These are phyloP conservation scores for Phrynosoma blainvillii DNA, from an alignment of 2,113 vertebrate genomes.

Conservation along the genomic window DNA sequence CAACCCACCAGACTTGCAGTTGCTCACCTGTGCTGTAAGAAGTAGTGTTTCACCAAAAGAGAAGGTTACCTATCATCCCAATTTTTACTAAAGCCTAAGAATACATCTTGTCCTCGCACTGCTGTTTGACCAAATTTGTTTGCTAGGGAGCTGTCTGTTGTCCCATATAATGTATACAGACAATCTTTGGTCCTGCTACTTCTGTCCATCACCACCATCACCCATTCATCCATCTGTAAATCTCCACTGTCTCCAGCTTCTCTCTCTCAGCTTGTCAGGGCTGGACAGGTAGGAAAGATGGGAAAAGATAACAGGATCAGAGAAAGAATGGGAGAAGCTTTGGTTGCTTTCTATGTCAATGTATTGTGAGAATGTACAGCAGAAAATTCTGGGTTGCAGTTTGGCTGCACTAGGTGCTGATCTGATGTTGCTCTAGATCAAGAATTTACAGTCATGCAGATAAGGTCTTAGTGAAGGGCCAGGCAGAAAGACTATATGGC, in stretches of 20 bases:
- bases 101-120: too few species aligned
- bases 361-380: not conserved
- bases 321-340: not conserved
- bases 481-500: not conserved
- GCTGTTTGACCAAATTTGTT: not conserved
- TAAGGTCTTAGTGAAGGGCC: not conserved
- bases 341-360: not conserved
- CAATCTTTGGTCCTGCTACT: not conserved
- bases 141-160: slow-evolving; percentile 1
- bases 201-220: too few species aligned
- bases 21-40: not conserved
- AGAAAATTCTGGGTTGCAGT: not conserved
- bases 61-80: not conserved
- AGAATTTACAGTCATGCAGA: not conserved
- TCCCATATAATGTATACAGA: not conserved
- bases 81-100: not conserved
- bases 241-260: not conserved
- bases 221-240: not conserved
- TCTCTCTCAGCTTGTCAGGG: not conserved
- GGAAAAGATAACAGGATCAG: not conserved
- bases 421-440: not conserved
- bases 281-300: not conserved
- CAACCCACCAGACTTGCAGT: too few species aligned
- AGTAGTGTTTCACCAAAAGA: not conserved
- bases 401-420: not conserved